phyloP scores from a whole-genome alignment of 2,113 vertebrate genomes.

The Anolis sagrei region DNA sequence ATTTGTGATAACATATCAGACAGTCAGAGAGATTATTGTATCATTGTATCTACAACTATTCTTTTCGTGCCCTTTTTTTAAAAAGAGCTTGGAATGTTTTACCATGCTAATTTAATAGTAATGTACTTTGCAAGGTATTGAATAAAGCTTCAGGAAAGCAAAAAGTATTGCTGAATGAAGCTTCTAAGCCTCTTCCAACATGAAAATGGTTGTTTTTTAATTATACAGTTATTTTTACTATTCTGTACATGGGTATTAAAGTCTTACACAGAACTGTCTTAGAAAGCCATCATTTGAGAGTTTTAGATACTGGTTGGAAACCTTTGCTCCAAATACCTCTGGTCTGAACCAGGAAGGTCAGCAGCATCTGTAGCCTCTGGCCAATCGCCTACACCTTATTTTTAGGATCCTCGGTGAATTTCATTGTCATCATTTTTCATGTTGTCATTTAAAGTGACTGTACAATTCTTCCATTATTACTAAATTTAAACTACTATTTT shows the following conservation, averaged over 20 bases:
- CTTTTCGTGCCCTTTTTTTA: neutral
- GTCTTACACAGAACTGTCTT: constrained; percentile 53
- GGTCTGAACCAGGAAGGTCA: constrained; percentile 28
- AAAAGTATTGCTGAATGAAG: constrained; percentile 3
- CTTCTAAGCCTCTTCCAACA: neutral
- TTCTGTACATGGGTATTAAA: constrained; percentile 38
- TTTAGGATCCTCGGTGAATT: constrained; percentile 41
- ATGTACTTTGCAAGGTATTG: neutral
- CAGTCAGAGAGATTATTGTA: neutral
- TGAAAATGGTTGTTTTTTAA: neutral
- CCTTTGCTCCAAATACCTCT: constrained; percentile 38
- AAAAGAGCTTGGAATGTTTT: constrained; percentile 14
- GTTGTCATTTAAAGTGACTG: constrained; percentile 46
- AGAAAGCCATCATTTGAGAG: constrained; percentile 74
- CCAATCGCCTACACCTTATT: constrained; percentile 41
- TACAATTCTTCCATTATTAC: constrained; percentile 47
- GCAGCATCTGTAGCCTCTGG: constrained; percentile 35
- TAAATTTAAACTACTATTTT: constrained; percentile 45
- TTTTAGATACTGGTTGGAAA: constrained; percentile 51
- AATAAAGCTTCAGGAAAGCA: neutral
- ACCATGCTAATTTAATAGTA: neutral
- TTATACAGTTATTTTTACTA: constrained; percentile 22
- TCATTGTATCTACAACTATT: neutral
- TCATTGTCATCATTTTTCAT: constrained; percentile 53
- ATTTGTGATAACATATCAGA: neutral